Conservation (phyloP, 2,888 invertebrate genomes). For the Brachylomia viminalis region DNA sequence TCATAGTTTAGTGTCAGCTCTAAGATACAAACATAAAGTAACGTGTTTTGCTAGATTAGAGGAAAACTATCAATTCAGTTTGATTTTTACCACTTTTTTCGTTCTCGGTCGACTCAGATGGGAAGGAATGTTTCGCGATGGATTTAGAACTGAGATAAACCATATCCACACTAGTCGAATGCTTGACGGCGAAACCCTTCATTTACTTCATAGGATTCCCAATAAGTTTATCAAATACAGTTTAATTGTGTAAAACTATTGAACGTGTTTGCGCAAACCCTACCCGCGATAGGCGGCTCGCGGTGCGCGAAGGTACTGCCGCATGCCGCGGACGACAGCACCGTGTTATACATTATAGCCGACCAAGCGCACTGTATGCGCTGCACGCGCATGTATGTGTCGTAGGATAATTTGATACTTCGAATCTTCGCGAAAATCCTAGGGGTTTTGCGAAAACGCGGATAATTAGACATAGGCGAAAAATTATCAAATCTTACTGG, state of each 20-base stretch:
- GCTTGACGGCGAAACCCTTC: not conserved
- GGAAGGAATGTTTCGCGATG: not conserved
- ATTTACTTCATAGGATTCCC: not conserved
- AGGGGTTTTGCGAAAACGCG: too few species aligned
- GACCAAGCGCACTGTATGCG: slow-evolving; percentile 17
- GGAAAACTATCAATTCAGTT: not conserved
- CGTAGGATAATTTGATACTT: too few species aligned
- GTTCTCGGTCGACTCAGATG: too few species aligned
- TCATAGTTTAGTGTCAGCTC: slow-evolving; percentile 19
- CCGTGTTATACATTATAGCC: slow-evolving; percentile 29
- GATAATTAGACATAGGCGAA: too few species aligned
- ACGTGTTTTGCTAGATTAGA: slow-evolving; percentile 14
- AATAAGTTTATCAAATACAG: not conserved
- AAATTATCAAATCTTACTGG: too few species aligned
- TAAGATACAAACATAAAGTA: slow-evolving; percentile 20
- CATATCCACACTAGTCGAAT: not conserved
- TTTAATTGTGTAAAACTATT: not conserved
- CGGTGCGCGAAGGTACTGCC: not conserved
- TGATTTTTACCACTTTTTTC: not conserved
- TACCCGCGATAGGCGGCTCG: not conserved
- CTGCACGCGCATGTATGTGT: slow-evolving; percentile 5
- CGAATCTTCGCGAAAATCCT: too few species aligned
- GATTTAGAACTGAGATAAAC: not conserved
- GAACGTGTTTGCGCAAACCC: not conserved
- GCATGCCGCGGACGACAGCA: slow-evolving; percentile 11